Percentiles rank a stretch among this genome's conserved stretches.
Evolutionary conservation across 2,113 vertebrate species (phyloP).

Genomic region (Psettodes erumei): DNA sequence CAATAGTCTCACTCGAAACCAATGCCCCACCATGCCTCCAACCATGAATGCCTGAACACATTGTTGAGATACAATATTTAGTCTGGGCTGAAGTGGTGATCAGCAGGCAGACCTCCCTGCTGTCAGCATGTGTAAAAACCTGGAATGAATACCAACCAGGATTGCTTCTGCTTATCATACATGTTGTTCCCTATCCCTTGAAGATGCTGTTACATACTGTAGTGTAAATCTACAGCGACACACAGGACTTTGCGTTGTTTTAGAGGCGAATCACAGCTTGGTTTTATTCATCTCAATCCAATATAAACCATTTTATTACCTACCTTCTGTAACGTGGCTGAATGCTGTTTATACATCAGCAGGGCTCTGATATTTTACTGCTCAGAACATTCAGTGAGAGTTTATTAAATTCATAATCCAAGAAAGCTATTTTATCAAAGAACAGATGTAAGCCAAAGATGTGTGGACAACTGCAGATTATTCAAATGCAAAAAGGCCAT

Average conservation of each 20-base stretch:
- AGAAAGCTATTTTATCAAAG: slow-evolving; percentile 23
- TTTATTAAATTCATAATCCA: neutral
- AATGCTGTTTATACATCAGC: slow-evolving; percentile 9
- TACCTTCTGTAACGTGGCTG: neutral
- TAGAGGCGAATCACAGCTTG: neutral
- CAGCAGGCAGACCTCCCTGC: neutral
- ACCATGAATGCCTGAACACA: neutral
- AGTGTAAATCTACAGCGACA: neutral
- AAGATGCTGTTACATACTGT: neutral
- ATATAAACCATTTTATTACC: neutral
- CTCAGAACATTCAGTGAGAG: neutral
- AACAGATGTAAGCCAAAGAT: slow-evolving; percentile 17
- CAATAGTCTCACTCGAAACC: neutral
- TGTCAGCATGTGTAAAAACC: neutral
- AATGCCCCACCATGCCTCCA: too few species aligned
- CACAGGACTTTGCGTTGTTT: neutral
- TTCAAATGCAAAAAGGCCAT: slow-evolving; percentile 30
- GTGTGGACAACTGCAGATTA: slow-evolving; percentile 8
- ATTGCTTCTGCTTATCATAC: neutral
- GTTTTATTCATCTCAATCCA: slow-evolving; percentile 7
- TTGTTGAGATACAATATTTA: too few species aligned
- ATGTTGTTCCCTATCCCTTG: neutral
- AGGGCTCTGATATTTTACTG: neutral
- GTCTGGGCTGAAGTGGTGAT: neutral
- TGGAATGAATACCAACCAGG: neutral